Percentiles rank a stretch among this genome's conserved stretches.
phyloP scores from a whole-genome alignment of 2,888 invertebrate genomes.

The Notodonta dromedarius region DNA sequence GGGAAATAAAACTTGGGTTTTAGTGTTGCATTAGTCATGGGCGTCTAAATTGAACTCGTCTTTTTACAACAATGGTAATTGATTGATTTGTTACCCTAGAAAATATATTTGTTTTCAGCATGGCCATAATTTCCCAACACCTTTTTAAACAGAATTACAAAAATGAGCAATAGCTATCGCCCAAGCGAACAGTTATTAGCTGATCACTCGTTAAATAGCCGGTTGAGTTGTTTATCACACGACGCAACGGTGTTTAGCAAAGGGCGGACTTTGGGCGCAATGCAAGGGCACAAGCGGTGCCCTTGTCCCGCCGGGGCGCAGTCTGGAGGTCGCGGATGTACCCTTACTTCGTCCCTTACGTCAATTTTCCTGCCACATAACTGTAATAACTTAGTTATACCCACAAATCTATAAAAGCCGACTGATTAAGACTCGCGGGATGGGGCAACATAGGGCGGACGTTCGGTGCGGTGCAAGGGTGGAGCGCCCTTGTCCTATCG shows the following conservation, averaged over 20 bases:
- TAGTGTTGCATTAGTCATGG: not conserved
- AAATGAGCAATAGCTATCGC: conserved; percentile 8
- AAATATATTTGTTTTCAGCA: not conserved
- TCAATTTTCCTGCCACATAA: conserved; percentile 39
- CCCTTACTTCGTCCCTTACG: conserved; percentile 60
- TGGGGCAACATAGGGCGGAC: conserved; percentile 30
- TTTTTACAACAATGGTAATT: not conserved
- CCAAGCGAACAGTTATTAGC: conserved; percentile 12
- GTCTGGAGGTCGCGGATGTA: conserved; percentile 80
- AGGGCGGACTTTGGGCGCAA: conserved; percentile 52
- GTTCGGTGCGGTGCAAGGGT: conserved; percentile 39
- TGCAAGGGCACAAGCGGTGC: conserved; percentile 72
- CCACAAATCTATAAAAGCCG: conserved; percentile 23
- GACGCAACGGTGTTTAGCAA: conserved; percentile 14
- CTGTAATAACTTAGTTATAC: conserved; percentile 40
- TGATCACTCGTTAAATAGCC: conserved; percentile 18
- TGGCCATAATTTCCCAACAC: not conserved
- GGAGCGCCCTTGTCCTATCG: conserved; percentile 28
- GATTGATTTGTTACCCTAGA: not conserved
- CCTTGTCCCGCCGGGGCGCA: conserved; percentile 72
- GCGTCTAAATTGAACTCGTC: too few relatives aligned
- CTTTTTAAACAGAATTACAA: not conserved
- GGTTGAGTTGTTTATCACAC: conserved; percentile 14
- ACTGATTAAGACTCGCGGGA: conserved; percentile 21
- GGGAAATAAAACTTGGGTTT: conserved; percentile 6